phyloP scores from a whole-genome alignment of 2,113 vertebrate genomes.

The Dipodomys stephensi region DNA sequence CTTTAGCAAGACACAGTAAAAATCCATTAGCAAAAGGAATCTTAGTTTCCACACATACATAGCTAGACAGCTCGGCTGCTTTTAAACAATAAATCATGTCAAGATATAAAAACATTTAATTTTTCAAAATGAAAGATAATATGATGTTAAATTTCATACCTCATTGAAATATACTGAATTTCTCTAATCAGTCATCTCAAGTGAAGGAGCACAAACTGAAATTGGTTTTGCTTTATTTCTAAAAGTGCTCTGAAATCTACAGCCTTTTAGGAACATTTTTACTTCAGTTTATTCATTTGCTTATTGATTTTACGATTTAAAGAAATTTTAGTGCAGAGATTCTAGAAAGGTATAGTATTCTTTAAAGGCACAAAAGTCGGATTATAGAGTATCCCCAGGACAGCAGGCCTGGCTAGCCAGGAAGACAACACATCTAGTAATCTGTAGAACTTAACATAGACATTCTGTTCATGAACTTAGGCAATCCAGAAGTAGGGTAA shows the following conservation, averaged over 20 bases:
- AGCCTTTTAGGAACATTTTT: background rate
- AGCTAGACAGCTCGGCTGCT: background rate
- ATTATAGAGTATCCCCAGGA: background rate
- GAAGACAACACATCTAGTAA: background rate
- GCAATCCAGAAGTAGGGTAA: background rate
- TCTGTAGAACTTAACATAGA: background rate
- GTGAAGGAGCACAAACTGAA: background rate
- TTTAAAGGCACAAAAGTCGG: background rate
- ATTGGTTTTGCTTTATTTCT: background rate
- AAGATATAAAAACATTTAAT: constrained; percentile 29
- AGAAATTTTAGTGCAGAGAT: background rate
- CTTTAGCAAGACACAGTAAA: background rate
- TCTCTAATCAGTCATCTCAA: background rate
- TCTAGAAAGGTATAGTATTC: background rate
- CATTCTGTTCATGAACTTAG: background rate
- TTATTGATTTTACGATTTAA: background rate
- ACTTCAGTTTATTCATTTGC: background rate
- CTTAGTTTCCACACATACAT: background rate
- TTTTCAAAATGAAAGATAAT: background rate
- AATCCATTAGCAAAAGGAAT: background rate
- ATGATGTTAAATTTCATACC: background rate
- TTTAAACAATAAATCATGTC: constrained; percentile 4
- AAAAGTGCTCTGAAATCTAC: background rate
- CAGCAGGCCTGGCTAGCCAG: background rate
- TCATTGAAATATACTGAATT: background rate